Percentiles rank a stretch among this genome's conserved stretches.
phyloP scores from a whole-genome alignment of 2,888 invertebrate genomes.

The Clanis bilineata region DNA sequence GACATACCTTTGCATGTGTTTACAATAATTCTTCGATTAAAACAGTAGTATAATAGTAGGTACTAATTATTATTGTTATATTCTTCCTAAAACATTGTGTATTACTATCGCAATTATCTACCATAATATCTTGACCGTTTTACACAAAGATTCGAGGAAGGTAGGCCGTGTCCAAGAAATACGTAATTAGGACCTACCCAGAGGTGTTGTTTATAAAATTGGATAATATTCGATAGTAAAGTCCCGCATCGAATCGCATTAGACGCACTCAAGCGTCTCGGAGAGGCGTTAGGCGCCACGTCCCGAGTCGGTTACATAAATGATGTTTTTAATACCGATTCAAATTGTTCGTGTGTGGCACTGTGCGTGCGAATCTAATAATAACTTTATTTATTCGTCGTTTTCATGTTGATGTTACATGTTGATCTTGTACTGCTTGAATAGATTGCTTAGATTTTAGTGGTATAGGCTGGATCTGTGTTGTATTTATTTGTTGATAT shows the following conservation, averaged over 20 bases:
- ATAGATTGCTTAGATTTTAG: not conserved
- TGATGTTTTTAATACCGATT: constrained; percentile 30
- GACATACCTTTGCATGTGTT: too few relatives aligned
- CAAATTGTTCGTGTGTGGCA: constrained; percentile 54
- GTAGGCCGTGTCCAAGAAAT: constrained; percentile 20
- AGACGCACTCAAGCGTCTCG: constrained; percentile 40
- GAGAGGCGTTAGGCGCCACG: constrained; percentile 40
- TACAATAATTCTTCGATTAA: too few relatives aligned
- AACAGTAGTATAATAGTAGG: too few relatives aligned
- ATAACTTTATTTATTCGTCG: constrained; percentile 18
- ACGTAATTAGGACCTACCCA: constrained; percentile 28
- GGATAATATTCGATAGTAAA: constrained; percentile 59
- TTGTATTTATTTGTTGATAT: not conserved
- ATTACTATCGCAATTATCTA: too few relatives aligned
- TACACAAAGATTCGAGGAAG: constrained; percentile 19
- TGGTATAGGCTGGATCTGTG: too few relatives aligned
- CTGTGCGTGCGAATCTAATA: constrained; percentile 20
- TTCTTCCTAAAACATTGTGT: too few relatives aligned
- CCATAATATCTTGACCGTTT: too few relatives aligned
- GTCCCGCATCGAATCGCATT: constrained; percentile 63
- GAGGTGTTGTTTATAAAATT: constrained; percentile 50
- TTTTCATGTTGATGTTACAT: not conserved
- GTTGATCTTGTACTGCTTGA: not conserved
- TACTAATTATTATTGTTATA: too few relatives aligned
- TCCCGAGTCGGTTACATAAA: constrained; percentile 26